A percentile compares a stretch with the other conserved stretches of the same genome.
Evolutionary conservation across 2,797 vertebrate species (phyloP).

Genomic region (Sebastes kiyomatsui): DNA sequence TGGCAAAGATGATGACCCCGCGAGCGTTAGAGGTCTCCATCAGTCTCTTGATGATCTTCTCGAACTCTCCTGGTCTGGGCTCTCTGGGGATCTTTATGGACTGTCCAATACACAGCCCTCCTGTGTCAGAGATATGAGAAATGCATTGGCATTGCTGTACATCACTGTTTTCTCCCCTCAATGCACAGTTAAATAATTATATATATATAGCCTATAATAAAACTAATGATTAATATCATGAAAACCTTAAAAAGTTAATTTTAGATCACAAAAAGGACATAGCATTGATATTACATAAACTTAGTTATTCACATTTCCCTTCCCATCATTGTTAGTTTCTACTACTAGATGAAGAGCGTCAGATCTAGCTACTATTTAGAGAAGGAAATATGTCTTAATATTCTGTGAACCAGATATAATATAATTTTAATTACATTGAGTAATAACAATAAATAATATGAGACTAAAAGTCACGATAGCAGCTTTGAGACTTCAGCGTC

Average conservation of each 20-base stretch:
- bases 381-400: background rate
- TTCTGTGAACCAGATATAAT: background rate
- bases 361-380: too few species aligned
- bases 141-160: background rate
- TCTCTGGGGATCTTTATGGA: constrained; percentile 95
- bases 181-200: background rate
- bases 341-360: too few species aligned
- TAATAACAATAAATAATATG: background rate
- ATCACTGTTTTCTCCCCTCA: background rate
- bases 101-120: constrained; percentile 92
- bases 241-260: background rate
- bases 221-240: background rate
- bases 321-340: too few species aligned
- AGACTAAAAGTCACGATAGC: background rate
- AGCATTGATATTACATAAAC: background rate
- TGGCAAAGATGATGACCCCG: constrained; percentile 93
- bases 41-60: constrained; percentile 89
- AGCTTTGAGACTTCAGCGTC: background rate
- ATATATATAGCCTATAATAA: background rate
- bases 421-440: background rate
- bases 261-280: background rate
- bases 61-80: constrained; percentile 89
- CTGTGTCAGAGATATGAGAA: constrained; percentile 65
- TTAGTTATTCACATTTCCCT: background rate
- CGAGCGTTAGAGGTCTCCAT: constrained; percentile 95